Evolutionary conservation across 2,888 invertebrate species (phyloP).

Genomic region (Teinopalpus imperialis): DNA sequence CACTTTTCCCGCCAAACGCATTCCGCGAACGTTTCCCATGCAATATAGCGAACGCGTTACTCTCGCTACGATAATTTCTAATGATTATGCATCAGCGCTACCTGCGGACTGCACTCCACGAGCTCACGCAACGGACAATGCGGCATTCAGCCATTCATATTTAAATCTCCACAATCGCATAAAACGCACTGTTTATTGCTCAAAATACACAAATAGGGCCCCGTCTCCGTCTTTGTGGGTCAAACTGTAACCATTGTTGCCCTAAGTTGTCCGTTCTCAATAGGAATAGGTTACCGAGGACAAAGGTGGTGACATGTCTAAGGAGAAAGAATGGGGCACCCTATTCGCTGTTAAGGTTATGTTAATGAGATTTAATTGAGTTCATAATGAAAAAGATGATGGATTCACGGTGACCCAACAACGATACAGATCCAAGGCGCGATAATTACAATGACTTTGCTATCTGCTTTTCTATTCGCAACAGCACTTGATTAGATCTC

Average conservation of each 20-base stretch:
- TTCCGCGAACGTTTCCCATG: conserved; percentile 65
- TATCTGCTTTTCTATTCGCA: too few species aligned
- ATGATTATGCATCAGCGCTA: conserved; percentile 75
- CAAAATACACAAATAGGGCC: conserved; percentile 78
- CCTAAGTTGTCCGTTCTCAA: conserved; percentile 71
- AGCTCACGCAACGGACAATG: conserved; percentile 80
- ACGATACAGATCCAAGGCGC: conserved; percentile 52
- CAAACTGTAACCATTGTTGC: conserved; percentile 71
- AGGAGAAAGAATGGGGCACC: conserved; percentile 54
- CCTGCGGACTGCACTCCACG: conserved; percentile 74
- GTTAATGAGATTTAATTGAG: conserved; percentile 81
- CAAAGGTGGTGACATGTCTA: conserved; percentile 79
- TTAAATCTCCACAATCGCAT: conserved; percentile 76
- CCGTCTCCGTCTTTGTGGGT: conserved; percentile 70
- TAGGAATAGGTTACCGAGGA: conserved; percentile 70
- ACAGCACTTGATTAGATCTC: too few species aligned
- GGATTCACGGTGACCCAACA: conserved; percentile 45
- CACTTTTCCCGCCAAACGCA: conserved; percentile 64
- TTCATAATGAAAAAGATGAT: conserved; percentile 77
- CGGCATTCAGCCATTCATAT: conserved; percentile 74
- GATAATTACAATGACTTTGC: conserved; percentile 67
- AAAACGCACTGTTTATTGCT: conserved; percentile 81
- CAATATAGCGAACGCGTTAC: conserved; percentile 46
- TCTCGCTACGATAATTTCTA: conserved; percentile 66
- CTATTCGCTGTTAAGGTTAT: conserved; percentile 62